Conservation (phyloP, 2,888 invertebrate genomes). For the Xanthostigma xanthostigma region DNA sequence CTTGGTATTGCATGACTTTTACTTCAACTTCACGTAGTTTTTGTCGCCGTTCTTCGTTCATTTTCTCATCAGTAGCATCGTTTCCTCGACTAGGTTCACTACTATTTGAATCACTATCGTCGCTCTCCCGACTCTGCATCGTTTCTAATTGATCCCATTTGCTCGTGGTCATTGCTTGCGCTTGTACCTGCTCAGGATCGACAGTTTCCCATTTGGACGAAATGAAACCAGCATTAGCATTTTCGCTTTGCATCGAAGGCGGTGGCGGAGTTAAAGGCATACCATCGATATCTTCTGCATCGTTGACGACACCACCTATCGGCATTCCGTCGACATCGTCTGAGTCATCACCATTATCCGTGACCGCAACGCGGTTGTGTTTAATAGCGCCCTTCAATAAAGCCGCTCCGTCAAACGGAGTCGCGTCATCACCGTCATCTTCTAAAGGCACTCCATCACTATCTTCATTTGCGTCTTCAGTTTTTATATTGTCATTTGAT, state of each 20-base stretch:
- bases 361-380: slow-evolving; percentile 20
- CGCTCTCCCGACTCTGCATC: slow-evolving; percentile 21
- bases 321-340: slow-evolving; percentile 59
- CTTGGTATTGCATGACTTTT: slow-evolving; percentile 88
- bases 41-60: slow-evolving; percentile 52
- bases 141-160: slow-evolving; percentile 72
- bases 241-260: slow-evolving; percentile 9
- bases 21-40: slow-evolving; percentile 86
- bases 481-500: background rate
- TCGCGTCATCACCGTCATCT: slow-evolving; percentile 41
- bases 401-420: slow-evolving; percentile 67
- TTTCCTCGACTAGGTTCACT: background rate
- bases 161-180: slow-evolving; percentile 71
- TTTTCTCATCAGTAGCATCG: slow-evolving; percentile 13
- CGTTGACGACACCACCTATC: slow-evolving; percentile 24
- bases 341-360: background rate
- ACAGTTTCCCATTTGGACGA: slow-evolving; percentile 95
- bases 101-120: slow-evolving; percentile 5
- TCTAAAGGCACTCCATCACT: slow-evolving; percentile 52
- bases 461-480: slow-evolving; percentile 33
- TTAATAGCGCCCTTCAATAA: slow-evolving; percentile 55
- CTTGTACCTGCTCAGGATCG: slow-evolving; percentile 70
- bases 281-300: slow-evolving; percentile 55
- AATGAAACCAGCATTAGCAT: slow-evolving; percentile 49
- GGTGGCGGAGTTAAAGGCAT: slow-evolving; percentile 34